Percentiles rank a stretch among this genome's conserved stretches.
Conservation (phyloP, 2,888 invertebrate species). For the Chorisops tibialis region DNA sequence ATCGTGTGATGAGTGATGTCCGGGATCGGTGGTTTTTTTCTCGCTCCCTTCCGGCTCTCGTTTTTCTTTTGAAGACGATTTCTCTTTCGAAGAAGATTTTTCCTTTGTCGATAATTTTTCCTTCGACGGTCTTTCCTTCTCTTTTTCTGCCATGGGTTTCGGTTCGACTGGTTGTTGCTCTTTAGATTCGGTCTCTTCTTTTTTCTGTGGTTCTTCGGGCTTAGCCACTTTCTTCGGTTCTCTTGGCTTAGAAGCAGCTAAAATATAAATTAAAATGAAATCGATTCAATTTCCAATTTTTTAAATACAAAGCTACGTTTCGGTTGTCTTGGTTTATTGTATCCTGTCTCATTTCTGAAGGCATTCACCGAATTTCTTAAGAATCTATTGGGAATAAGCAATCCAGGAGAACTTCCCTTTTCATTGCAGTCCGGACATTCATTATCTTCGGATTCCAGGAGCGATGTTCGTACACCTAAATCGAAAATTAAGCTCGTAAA, state of each 20-base stretch:
- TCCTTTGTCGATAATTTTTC: not conserved
- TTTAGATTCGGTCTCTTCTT: not conserved
- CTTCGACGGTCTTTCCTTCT: not conserved
- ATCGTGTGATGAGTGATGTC: slow-evolving; percentile 36
- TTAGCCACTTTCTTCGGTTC: not conserved
- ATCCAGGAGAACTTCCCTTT: slow-evolving; percentile 87
- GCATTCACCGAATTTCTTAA: slow-evolving; percentile 83
- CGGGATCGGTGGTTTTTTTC: slow-evolving; percentile 25
- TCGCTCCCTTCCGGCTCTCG: not conserved
- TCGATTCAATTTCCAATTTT: too few relatives aligned
- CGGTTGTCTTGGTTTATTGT: slow-evolving; percentile 57
- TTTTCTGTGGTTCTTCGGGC: not conserved
- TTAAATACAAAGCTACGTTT: slow-evolving; percentile 18
- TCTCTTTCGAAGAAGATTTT: not conserved
- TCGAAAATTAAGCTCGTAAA: not conserved
- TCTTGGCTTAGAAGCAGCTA: slow-evolving; percentile 22
- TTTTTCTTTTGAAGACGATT: not conserved
- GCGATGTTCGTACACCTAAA: slow-evolving; percentile 79
- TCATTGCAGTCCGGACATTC: slow-evolving; percentile 94
- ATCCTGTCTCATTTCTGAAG: slow-evolving; percentile 90
- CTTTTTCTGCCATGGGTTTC: slow-evolving; percentile 1
- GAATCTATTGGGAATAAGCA: slow-evolving; percentile 89
- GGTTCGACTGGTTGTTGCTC: slow-evolving; percentile 9
- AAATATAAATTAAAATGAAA: not conserved
- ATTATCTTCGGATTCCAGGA: slow-evolving; percentile 90